Conservation (phyloP, 2,888 invertebrate species). For the Synergus umbraculus region DNA sequence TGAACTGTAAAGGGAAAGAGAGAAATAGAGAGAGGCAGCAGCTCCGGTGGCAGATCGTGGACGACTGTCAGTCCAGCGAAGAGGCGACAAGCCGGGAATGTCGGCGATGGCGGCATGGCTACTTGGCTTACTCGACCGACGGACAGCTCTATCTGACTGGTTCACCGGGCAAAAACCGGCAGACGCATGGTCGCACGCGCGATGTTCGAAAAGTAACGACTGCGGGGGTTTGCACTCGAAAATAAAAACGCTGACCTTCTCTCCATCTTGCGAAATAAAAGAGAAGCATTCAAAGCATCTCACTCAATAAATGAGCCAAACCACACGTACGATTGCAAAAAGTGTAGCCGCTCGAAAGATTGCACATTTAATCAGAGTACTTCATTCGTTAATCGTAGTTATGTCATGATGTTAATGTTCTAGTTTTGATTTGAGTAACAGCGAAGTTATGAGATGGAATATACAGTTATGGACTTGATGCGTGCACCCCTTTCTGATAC, state of each 20-base stretch:
- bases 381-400: too few relatives aligned
- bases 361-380: neutral
- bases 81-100: conserved; percentile 69
- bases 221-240: conserved; percentile 58
- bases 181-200: conserved; percentile 68
- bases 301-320: conserved; percentile 17
- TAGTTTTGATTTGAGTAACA: neutral
- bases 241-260: conserved; percentile 58
- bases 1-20: conserved; percentile 32
- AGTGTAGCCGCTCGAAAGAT: neutral
- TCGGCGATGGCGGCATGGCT: conserved; percentile 70
- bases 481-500: conserved; percentile 16
- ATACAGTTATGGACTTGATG: neutral
- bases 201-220: conserved; percentile 64
- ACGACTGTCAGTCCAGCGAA: conserved; percentile 68
- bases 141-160: conserved; percentile 71
- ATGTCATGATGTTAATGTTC: too few relatives aligned
- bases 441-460: neutral
- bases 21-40: conserved; percentile 55
- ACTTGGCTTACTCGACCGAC: conserved; percentile 64
- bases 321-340: neutral
- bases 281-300: conserved; percentile 36
- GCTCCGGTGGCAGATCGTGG: conserved; percentile 63
- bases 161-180: conserved; percentile 64
- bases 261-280: conserved; percentile 16